Evolutionary conservation across 1,140 invertebrate species (phyloP).

Genomic region (Dinoponera quadriceps): DNA sequence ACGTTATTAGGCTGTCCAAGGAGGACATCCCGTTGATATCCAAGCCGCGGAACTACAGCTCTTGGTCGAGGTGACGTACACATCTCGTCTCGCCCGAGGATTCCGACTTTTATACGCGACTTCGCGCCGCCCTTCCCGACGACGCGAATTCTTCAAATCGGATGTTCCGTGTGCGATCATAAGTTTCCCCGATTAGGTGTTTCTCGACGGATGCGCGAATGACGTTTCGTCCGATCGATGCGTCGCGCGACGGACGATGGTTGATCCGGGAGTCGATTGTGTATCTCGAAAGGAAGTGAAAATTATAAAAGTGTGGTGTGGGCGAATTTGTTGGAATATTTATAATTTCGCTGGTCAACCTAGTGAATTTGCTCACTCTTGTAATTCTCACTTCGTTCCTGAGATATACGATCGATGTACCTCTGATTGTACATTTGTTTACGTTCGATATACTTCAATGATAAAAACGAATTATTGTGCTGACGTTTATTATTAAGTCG

Average conservation of each 20-base stretch:
- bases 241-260: background rate
- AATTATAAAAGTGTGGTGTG: too few relatives aligned
- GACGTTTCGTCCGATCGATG: background rate
- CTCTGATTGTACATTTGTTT: slow-evolving; percentile 5
- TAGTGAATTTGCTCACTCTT: too few relatives aligned
- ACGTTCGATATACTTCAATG: background rate
- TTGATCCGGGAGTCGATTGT: too few relatives aligned
- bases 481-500: background rate
- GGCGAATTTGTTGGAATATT: too few relatives aligned
- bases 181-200: background rate
- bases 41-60: slow-evolving; percentile 86
- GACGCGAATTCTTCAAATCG: background rate
- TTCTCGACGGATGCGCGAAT: background rate
- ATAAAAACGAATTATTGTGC: background rate
- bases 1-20: slow-evolving; percentile 86
- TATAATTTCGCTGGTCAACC: too few relatives aligned
- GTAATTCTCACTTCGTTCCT: too few relatives aligned
- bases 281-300: too few relatives aligned
- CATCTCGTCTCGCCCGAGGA: slow-evolving; percentile 51
- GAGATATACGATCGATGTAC: too few relatives aligned
- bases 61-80: slow-evolving; percentile 85
- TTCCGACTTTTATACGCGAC: background rate
- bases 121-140: background rate
- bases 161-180: too few relatives aligned
- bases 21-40: slow-evolving; percentile 89